These are phyloP conservation scores for Eilema sororculum DNA, from an alignment of 2,888 invertebrate species.

Conservation along the genomic window DNA sequence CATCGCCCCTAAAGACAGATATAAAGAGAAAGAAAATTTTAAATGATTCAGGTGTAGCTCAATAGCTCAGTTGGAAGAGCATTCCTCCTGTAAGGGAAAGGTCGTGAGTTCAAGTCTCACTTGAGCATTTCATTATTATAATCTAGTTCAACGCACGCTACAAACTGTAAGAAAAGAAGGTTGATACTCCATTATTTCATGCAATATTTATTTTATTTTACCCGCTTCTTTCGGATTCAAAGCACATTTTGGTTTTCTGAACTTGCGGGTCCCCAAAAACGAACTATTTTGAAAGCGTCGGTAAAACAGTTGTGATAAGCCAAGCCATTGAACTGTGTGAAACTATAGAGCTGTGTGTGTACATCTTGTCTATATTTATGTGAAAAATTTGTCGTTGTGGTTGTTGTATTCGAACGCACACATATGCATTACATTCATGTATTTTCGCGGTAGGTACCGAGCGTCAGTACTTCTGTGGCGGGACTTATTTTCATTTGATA, in stretches of 20 bases:
- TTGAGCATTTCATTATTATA: no score
- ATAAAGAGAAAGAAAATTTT: no score
- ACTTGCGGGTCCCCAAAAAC: conserved; percentile 41
- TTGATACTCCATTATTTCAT: no score
- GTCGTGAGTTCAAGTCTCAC: no score
- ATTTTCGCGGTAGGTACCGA: conserved; percentile 79
- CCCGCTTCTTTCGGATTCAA: background rate
- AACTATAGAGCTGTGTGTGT: conserved; percentile 37
- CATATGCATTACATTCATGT: conserved; percentile 54
- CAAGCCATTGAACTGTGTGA: conserved; percentile 55
- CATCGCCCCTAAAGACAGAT: no score
- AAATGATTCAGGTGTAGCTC: no score
- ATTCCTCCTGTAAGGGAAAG: no score
- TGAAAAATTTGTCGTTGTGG: conserved; percentile 34
- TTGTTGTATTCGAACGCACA: conserved; percentile 54
- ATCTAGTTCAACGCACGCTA: no score
- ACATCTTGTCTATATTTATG: conserved; percentile 19
- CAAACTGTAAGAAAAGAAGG: no score
- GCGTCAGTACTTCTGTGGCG: conserved; percentile 64
- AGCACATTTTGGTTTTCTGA: background rate
- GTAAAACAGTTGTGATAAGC: conserved; percentile 52
- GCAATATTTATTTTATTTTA: background rate
- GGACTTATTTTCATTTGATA: conserved; percentile 72
- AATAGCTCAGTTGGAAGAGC: no score
- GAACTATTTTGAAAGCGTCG: conserved; percentile 56